Evolutionary conservation across 2,113 vertebrate species (phyloP).

Genomic region (Jacana jacana): DNA sequence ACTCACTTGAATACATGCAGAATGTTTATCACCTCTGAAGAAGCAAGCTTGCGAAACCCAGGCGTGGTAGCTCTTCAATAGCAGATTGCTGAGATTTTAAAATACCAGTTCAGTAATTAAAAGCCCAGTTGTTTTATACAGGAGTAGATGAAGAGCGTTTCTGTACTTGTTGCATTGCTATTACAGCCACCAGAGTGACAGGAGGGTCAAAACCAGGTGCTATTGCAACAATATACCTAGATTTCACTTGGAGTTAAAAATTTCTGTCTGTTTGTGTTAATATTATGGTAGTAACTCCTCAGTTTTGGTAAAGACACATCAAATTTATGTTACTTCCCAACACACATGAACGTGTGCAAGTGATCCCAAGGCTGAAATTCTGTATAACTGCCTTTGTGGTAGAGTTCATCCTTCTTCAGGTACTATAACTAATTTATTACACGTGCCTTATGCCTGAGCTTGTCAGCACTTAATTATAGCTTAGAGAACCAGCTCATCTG

Average conservation of each 20-base stretch:
- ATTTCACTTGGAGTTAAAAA: neutral
- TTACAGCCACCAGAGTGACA: neutral
- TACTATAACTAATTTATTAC: conserved; percentile 48
- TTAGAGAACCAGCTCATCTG: neutral
- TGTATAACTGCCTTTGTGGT: neutral
- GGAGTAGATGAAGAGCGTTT: neutral
- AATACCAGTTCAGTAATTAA: conserved; percentile 8
- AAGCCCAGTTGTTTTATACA: neutral
- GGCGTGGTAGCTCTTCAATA: neutral
- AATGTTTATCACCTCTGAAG: neutral
- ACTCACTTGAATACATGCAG: neutral
- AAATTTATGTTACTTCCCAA: conserved; percentile 4
- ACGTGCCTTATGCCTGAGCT: neutral
- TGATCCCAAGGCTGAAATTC: conserved; percentile 22
- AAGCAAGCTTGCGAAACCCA: neutral
- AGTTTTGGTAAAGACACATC: neutral
- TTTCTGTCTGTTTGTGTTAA: neutral
- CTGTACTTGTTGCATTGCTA: neutral
- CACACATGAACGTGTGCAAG: neutral
- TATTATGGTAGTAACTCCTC: neutral
- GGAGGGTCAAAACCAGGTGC: neutral
- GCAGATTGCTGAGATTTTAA: neutral
- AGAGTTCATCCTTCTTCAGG: conserved; percentile 29
- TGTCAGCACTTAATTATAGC: conserved; percentile 41
- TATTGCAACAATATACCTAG: neutral